A percentile compares a stretch with the other conserved stretches of the same genome.
Evolutionary conservation across 1,140 invertebrate genomes (phyloP).

Genomic region (Trichonephila inaurata): DNA sequence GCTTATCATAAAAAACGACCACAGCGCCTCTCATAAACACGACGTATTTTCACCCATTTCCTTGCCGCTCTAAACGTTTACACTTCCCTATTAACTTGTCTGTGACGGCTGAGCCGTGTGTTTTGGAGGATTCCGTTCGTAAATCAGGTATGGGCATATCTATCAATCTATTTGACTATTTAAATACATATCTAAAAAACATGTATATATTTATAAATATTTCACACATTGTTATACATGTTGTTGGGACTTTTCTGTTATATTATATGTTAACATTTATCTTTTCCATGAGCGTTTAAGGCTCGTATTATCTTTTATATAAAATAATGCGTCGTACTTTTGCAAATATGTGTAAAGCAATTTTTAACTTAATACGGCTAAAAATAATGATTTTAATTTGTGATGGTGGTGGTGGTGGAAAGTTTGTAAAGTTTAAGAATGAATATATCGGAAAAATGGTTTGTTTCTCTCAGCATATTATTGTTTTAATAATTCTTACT

Average conservation of each 20-base stretch:
- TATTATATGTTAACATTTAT: too few species aligned
- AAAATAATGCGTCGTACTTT: not conserved
- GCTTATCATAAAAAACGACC: slow-evolving; percentile 2
- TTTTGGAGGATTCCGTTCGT: slow-evolving; percentile 14
- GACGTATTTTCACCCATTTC: not conserved
- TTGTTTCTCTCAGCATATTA: too few species aligned
- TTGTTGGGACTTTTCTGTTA: too few species aligned
- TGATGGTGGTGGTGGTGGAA: not conserved
- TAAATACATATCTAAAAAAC: too few species aligned
- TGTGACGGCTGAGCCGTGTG: not conserved
- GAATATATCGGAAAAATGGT: too few species aligned
- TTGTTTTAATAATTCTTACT: too few species aligned
- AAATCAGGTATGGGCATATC: not conserved
- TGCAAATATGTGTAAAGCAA: not conserved
- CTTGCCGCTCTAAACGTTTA: not conserved
- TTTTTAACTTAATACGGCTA: not conserved
- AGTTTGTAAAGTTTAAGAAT: too few species aligned
- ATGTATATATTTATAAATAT: too few species aligned
- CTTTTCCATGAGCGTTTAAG: too few species aligned
- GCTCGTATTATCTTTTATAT: not conserved
- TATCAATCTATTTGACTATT: not conserved
- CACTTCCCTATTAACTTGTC: slow-evolving; percentile 22
- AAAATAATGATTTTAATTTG: not conserved
- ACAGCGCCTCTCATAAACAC: slow-evolving; percentile 28
- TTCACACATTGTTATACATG: too few species aligned